Base-by-base conservation (phyloP, 2,113 vertebrate genomes). In the Indicator indicator region DNA sequence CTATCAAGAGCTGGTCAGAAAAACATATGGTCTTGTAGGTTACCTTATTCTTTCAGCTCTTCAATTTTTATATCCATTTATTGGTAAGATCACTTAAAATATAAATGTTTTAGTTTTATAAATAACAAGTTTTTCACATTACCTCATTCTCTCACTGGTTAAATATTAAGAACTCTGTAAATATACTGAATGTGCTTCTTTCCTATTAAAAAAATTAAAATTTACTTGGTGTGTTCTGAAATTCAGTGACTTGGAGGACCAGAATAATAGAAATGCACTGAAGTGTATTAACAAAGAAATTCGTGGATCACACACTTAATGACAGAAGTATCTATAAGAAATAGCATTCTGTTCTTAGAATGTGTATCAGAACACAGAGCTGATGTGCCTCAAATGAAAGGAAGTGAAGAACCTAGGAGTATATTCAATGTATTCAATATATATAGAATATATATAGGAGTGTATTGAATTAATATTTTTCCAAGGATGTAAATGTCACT, bases 61-160 rank as follows among this genome's bases (percentile, higher is more conserved):
- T 58, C 99, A 99, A 78, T 99, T 99, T 96, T 97, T 99, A 56
- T 99, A 99, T 96, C 99, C 99, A 78, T 99, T 99, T 93, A 99
- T 99, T 94, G 99, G 99, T 99, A 98, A 98, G 98, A 64, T 77
- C 33, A 74, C 17, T 33, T 84, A 19, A 94, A 90, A 76, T 91
- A 46, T 9, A 63, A 60, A 52, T 70, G 21, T 38, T 68, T 21
- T 40, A 52, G 4, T 60, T 76, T 70, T 93, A 46, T 46, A 73
- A 56, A 15, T 86, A 69, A 33, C 2, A 68, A 30, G 2, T 32
- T 80, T 89, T 81, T 58, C 33, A 30, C 14, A 36, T 56, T 70
- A 38, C 7, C 33, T 85, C 16, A 30, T 77, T 55, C 21, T 73
- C 91, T 93, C 33, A 55, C 20, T 77, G 33, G 12, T 59, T 85